Base-by-base conservation (phyloP, 2,888 invertebrate species). In the Torymus aiolomorphi region DNA sequence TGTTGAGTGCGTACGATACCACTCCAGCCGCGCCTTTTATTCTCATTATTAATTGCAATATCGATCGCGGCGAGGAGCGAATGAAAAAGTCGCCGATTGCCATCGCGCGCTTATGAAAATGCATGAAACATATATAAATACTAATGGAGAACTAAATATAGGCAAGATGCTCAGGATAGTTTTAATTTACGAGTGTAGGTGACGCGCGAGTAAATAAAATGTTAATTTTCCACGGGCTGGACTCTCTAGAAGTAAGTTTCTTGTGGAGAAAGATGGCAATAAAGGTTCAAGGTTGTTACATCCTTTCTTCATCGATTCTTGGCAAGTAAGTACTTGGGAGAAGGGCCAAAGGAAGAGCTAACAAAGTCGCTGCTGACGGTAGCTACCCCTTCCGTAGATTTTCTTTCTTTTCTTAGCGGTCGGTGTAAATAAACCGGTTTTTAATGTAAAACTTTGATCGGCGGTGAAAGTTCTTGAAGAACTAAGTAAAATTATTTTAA, bases 21-120 rank as follows among this genome's bases (percentile, higher is more conserved):
- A 42, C 42, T 42, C 42, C 42, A 42, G 42, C 59, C 70, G 42
- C 11, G 3, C n/a, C 18, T 70, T 71, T 80, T 74, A 54, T 42
- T 2, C 49, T 12, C 66, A 59, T 66, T 80, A 61, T 75, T 80
- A 66, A 76, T 75, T 75, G 71, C 65, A 65, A n/a, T 51, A 52
- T 49, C 49, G 62, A 78, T 62, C 24, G 16, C 16, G 42, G 42
- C 42, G 42, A 8, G 42, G 42, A 42, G 42, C 42, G 42, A 42
- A 42, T 42, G 42, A 42, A 42, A 42, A 42, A 42, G 42, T 42
- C 5, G 42, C 8, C 42, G 42, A 42, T 42, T 42, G 42, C 42
- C 42, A 42, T 42, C 42, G 42, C 10, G 1, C 49, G 16, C 18
- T 2, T 18, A 57, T 57, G 57, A 18, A 18, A 57, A 57, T 57